Evolutionary conservation across 2,113 vertebrate genomes (phyloP).

Genomic region (Psilopsiagon aymara): DNA sequence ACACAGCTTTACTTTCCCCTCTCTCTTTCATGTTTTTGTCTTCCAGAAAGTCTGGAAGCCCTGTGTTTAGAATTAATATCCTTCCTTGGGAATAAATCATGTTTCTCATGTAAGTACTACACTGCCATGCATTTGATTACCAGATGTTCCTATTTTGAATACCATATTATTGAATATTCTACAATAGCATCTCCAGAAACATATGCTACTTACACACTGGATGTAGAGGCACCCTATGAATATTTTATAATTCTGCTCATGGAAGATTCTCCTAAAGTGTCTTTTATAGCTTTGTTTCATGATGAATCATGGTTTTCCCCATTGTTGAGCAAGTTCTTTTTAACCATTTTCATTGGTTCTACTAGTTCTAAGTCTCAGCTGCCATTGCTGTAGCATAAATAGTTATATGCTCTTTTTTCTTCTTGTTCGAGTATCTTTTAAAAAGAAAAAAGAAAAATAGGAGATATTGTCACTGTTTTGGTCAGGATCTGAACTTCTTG

Average conservation of each 20-base stretch:
- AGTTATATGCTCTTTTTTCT: background rate
- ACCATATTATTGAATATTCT: background rate
- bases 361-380: background rate
- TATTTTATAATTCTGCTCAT: slow-evolving; percentile 46
- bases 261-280: background rate
- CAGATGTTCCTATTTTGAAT: slow-evolving; percentile 61
- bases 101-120: slow-evolving; percentile 50
- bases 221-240: slow-evolving; percentile 5
- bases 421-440: background rate
- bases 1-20: background rate
- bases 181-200: slow-evolving; percentile 39
- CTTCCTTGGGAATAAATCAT: slow-evolving; percentile 60
- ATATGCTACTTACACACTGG: background rate
- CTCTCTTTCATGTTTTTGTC: slow-evolving; percentile 26
- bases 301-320: background rate
- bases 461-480: background rate
- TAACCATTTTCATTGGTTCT: background rate
- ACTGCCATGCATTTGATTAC: slow-evolving; percentile 56
- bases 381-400: background rate
- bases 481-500: background rate
- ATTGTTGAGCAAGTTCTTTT: background rate
- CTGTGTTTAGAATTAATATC: slow-evolving; percentile 61
- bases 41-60: slow-evolving; percentile 50
- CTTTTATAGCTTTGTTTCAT: background rate
- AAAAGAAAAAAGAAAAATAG: background rate